Conservation (phyloP, 2,797 vertebrate species). For the Cyclopterus lumpus region DNA sequence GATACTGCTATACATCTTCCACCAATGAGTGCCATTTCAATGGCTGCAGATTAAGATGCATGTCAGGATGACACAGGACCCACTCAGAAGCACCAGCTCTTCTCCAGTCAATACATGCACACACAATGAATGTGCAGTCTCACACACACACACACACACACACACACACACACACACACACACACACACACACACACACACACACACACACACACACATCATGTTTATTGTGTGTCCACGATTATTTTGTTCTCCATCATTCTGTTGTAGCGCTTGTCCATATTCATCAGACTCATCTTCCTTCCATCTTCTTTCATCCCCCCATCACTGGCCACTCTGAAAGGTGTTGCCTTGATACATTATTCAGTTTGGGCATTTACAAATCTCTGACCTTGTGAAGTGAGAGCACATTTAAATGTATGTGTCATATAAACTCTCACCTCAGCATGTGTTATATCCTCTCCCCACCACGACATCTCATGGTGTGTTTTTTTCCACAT, state of each 20-base stretch:
- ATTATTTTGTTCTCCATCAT: background rate
- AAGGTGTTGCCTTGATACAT: slow-evolving; percentile 72
- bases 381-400: slow-evolving; percentile 56
- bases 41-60: slow-evolving; percentile 41
- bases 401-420: slow-evolving; percentile 34
- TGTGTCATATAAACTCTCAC: slow-evolving; percentile 29
- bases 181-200: background rate
- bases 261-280: slow-evolving; percentile 17
- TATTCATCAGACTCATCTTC: slow-evolving; percentile 31
- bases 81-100: slow-evolving; percentile 39
- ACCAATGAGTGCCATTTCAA: background rate
- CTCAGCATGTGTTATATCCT: slow-evolving; percentile 11
- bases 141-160: background rate
- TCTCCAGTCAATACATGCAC: slow-evolving; percentile 12
- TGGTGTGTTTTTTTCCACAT: background rate
- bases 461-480: background rate
- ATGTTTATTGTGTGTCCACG: background rate
- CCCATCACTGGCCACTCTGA: slow-evolving; percentile 50
- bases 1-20: background rate
- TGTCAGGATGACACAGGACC: slow-evolving; percentile 29
- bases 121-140: too few species aligned
- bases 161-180: background rate
- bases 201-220: background rate
- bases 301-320: slow-evolving; percentile 46
- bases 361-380: slow-evolving; percentile 74